phyloP scores from a whole-genome alignment of 1,140 invertebrate genomes.

The Drosophila malerkotliana region DNA sequence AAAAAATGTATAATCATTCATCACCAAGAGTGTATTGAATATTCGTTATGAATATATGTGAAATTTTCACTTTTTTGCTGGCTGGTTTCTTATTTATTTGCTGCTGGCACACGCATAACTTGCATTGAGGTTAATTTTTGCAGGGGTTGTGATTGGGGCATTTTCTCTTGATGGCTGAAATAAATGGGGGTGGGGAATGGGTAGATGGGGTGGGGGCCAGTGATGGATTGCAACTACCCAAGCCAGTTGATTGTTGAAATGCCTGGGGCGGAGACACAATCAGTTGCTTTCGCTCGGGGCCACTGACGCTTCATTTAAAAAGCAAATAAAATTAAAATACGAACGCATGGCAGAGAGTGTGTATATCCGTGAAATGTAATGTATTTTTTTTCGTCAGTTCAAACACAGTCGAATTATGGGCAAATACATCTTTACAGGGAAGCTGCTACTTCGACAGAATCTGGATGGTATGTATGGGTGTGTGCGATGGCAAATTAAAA shows the following conservation, averaged over 20 bases:
- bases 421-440: slow-evolving; percentile 46
- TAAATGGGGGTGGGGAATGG: not conserved
- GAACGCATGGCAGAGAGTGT: slow-evolving; percentile 30
- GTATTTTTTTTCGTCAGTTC: slow-evolving; percentile 57
- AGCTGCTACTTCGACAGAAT: slow-evolving; percentile 50
- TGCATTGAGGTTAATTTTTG: slow-evolving; percentile 78
- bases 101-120: slow-evolving; percentile 69
- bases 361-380: slow-evolving; percentile 3
- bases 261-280: slow-evolving; percentile 65
- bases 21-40: not conserved
- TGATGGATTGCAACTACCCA: slow-evolving; percentile 47
- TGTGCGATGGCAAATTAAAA: slow-evolving; percentile 68
- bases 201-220: not conserved
- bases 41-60: not conserved
- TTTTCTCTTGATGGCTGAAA: slow-evolving; percentile 11
- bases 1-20: too few relatives aligned
- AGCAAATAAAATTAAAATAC: slow-evolving; percentile 82
- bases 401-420: slow-evolving; percentile 70
- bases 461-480: not conserved
- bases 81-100: slow-evolving; percentile 44
- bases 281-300: slow-evolving; percentile 62
- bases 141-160: slow-evolving; percentile 38
- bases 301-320: slow-evolving; percentile 76
- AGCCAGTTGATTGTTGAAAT: slow-evolving; percentile 68
- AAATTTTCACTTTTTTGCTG: slow-evolving; percentile 40